Percentiles rank a stretch among this genome's conserved stretches.
These are phyloP conservation scores for Stenopsyche tienmushanensis DNA, from an alignment of 1,140 invertebrate species.

Conservation along the genomic window DNA sequence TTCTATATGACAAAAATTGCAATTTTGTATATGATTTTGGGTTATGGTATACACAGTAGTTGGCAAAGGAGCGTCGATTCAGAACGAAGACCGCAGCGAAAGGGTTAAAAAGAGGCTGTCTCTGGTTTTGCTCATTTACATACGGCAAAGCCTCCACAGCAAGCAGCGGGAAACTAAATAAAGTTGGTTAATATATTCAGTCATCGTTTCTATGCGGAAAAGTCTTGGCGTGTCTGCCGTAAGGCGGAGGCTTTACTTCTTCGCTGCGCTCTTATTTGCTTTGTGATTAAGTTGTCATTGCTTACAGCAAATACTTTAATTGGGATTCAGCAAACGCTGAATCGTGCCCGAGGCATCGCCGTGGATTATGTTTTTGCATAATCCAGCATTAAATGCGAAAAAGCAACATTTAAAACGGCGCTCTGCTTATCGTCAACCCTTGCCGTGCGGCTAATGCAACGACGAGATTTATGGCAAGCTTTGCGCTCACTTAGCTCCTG, in stretches of 20 bases:
- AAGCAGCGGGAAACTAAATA: conserved; percentile 35
- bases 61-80: too few species aligned
- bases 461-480: too few species aligned
- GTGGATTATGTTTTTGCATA: conserved; percentile 32
- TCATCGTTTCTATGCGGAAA: conserved; percentile 22
- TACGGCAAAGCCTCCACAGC: conserved; percentile 24
- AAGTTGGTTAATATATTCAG: conserved; percentile 38
- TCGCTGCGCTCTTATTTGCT: conserved; percentile 31
- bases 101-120: background rate
- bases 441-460: background rate
- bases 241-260: conserved; percentile 18
- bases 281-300: conserved; percentile 42
- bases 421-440: too few species aligned
- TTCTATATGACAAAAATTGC: too few species aligned
- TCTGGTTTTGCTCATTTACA: conserved; percentile 32
- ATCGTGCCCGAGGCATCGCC: conserved; percentile 21
- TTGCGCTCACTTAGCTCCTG: too few species aligned
- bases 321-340: conserved; percentile 34
- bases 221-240: background rate
- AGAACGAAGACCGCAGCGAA: background rate
- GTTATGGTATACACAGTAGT: too few species aligned
- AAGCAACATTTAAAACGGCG: conserved; percentile 12
- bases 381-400: conserved; percentile 26
- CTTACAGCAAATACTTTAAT: conserved; percentile 40
- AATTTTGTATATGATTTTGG: too few species aligned